Base-by-base conservation (phyloP, 1,140 invertebrate genomes). In the Melitaea cinxia region DNA sequence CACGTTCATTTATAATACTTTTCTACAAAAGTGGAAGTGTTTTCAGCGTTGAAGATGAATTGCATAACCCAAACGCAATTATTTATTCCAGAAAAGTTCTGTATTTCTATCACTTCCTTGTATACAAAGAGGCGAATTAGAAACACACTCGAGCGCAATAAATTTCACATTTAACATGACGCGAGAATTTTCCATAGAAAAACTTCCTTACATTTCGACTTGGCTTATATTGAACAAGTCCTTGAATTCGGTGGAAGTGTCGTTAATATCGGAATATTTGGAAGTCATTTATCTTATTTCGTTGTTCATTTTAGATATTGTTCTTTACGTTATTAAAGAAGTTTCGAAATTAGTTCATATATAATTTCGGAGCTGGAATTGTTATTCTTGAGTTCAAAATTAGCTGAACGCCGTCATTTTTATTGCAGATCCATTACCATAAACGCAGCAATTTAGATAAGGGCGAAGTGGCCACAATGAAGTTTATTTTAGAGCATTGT, bases 401-500 rank as follows among this genome's bases (percentile, higher is more conserved):
- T 47, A 47, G 21, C 19, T 23, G 7, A 47, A 47, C 42, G n/a
- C 23, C 42, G 19, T 58, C 15, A 58, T 28, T 33, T 58, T 49
- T 17, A 58, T 47, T 47, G 39, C 42, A 30, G 14, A 47, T 47
- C 24, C 39, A 54, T 33, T 55, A 45, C 19, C 35, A 45, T 55
- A 63, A 63, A 64, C 45, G 53, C 45, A n/a, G 24, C 42, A 49
- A 35, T 47, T 33, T 45, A 64, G 61, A 64, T 58, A 58, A 58
- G 56, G 24, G 56, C 10, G 33, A 64, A 63, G 60, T 49, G 17
- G 35, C 50, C 50, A 6, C 15, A 45, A 26, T 54, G 30, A 45
- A 42, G 60, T 37, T 52, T 54, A 55, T 62, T 62, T 39, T 52
- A 56, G 42, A 53, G 47, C 33, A 61, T 61, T 49, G 49, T 28